Conservation (phyloP, 1,140 invertebrate genomes). For the Papilio polytes region DNA sequence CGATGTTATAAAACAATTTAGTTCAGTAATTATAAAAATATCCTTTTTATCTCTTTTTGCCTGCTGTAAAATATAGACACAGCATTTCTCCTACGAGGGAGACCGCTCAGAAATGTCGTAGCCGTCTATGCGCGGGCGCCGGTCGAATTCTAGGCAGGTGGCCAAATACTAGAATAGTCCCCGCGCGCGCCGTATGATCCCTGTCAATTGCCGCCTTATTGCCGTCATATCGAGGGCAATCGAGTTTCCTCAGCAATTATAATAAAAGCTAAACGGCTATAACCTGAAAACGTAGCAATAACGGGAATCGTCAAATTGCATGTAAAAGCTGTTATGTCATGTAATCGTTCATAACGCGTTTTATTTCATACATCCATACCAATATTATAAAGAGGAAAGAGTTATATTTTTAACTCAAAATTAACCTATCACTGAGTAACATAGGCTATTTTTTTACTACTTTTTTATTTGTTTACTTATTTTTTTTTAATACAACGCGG, state of each 20-base stretch:
- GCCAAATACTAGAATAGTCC: constrained; percentile 71
- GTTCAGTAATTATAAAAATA: neutral
- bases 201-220: constrained; percentile 53
- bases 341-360: neutral
- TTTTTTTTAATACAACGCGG: no score
- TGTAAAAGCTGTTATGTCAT: neutral
- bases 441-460: no score
- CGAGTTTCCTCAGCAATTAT: constrained; percentile 36
- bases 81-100: neutral
- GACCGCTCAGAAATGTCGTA: constrained; percentile 1
- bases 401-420: no score
- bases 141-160: constrained; percentile 51
- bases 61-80: neutral
- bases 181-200: constrained; percentile 48
- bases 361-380: no score
- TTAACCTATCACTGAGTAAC: no score
- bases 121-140: constrained; percentile 47
- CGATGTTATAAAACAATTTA: no score
- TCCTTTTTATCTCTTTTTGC: neutral
- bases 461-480: no score
- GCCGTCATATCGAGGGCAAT: constrained; percentile 51
- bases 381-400: no score
- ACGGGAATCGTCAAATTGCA: neutral
- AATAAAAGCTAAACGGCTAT: constrained; percentile 28
- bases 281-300: neutral